Base-by-base conservation (phyloP, 1,140 invertebrate species). In the Formica exsecta region DNA sequence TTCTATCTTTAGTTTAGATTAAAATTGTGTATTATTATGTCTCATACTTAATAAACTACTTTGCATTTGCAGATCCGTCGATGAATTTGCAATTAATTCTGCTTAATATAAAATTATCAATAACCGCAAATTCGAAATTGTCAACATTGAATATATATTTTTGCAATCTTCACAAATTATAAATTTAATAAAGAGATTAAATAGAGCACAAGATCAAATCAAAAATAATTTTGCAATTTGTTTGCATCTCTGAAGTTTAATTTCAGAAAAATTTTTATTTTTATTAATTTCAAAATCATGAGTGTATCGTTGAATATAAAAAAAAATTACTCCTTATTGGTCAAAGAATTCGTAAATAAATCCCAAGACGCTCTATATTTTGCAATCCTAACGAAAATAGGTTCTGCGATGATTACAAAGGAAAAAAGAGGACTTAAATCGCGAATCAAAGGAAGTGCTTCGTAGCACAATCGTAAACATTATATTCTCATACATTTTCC, bases 331-430 rank as follows among this genome's bases (percentile, higher is more conserved):
- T 66, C 13, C 11, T 25, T 19, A 68, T 41, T 79, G 7, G 13
- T 16, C 16, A n/a, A 38, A 51, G 29, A 25, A 65, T 51, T 32
- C 13, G 38, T n/a, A 44, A 29, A 66, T 6, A 16, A 4, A 48
- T 48, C 7, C 13, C 74, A n/a, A 16, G 62, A 79, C 29, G 66
- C 13, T 51, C n/a, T 29, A 19, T 64, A 68, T 22, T 79, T 57
- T 54, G 62, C 77, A 57, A 79, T 68, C 62, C 8, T 44, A 68
- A n/a, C 64, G 36, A 41, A 54, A 57, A 80, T 68, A 68, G n/a
- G 25, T 54, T 22, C 48, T 22, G 9, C 22, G 16, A 41, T 8
- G 48, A 80, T 19, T 70, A 54, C 32, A 29, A 57, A 22, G 29
- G 29, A 29, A 48, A 36, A 48, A 77, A 41, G 57, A 38, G 2